Conservation (phyloP, 64 coral and sea anemone species). For the Pocillopora damicornis region DNA sequence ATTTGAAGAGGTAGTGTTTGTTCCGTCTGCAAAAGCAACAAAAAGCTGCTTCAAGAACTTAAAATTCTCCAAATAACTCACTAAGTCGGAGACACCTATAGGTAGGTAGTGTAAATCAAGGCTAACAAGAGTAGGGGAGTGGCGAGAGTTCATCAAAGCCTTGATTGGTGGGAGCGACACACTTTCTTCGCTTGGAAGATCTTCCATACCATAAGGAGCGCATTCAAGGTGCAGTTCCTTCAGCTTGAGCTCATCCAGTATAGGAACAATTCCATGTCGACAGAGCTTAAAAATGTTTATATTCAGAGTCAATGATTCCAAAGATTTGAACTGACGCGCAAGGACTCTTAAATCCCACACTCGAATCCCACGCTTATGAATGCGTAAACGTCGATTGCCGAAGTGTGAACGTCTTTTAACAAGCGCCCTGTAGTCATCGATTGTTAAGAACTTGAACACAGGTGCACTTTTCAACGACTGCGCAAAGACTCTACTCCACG, state of each 20-base stretch:
- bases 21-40: constrained; percentile 12
- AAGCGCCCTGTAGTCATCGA: constrained; percentile 34
- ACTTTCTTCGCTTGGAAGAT: not conserved
- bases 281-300: constrained; percentile 36
- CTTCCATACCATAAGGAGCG: constrained; percentile 25
- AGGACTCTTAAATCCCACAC: constrained; percentile 41
- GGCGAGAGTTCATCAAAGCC: constrained; percentile 34
- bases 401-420: not conserved
- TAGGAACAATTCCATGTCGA: constrained; percentile 19
- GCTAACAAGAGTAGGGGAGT: constrained; percentile 26
- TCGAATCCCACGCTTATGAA: constrained; percentile 16
- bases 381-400: not conserved
- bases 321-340: constrained; percentile 17
- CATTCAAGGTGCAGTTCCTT: constrained; percentile 46
- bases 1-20: not conserved
- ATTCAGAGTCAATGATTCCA: constrained; percentile 40
- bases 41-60: constrained; percentile 32
- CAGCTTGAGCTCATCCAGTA: constrained; percentile 29
- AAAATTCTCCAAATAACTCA: constrained; percentile 33
- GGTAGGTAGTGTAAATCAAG: constrained; percentile 42
- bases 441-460: constrained; percentile 32
- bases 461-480: constrained; percentile 26
- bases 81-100: constrained; percentile 12
- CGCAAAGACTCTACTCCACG: constrained; percentile 32
- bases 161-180: constrained; percentile 8